Evolutionary conservation across 2,888 invertebrate genomes (phyloP).

Genomic region (Xylota segnis): DNA sequence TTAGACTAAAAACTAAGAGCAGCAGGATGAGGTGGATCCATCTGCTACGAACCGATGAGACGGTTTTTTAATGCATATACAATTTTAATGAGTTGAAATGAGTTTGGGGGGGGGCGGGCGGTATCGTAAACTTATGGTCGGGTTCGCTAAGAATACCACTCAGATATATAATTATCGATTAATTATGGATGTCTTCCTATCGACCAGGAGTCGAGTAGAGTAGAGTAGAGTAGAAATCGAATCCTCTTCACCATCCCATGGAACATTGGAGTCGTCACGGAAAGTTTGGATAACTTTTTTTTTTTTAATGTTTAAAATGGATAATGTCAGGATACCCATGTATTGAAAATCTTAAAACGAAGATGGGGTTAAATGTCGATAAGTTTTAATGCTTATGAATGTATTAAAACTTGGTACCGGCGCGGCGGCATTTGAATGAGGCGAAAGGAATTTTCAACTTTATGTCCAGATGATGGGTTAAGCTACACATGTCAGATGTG

Average conservation of each 20-base stretch:
- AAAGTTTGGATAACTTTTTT: slow-evolving; percentile 10
- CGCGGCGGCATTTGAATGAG: background rate
- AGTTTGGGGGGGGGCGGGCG: slow-evolving; percentile 25
- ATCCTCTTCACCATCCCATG: background rate
- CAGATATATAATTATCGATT: slow-evolving; percentile 35
- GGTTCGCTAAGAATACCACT: slow-evolving; percentile 5
- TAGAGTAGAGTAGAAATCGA: background rate
- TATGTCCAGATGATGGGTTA: background rate
- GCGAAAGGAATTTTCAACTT: background rate
- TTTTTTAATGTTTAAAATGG: background rate
- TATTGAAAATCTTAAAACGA: background rate
- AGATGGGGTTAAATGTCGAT: slow-evolving; percentile 1
- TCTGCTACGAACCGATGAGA: slow-evolving; percentile 7
- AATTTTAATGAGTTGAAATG: slow-evolving; percentile 60
- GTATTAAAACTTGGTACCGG: background rate
- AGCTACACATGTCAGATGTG: background rate
- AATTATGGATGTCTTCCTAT: slow-evolving; percentile 40
- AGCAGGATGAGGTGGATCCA: background rate
- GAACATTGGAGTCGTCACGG: slow-evolving; percentile 35
- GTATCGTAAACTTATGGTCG: slow-evolving; percentile 14
- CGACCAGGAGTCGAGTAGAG: background rate
- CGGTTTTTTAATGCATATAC: slow-evolving; percentile 48
- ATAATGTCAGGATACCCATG: background rate
- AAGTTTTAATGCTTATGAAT: background rate
- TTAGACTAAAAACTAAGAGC: background rate